A percentile compares a stretch with the other conserved stretches of the same genome.
phyloP scores from a whole-genome alignment of 2,888 invertebrate species.

The Eledona agricola region DNA sequence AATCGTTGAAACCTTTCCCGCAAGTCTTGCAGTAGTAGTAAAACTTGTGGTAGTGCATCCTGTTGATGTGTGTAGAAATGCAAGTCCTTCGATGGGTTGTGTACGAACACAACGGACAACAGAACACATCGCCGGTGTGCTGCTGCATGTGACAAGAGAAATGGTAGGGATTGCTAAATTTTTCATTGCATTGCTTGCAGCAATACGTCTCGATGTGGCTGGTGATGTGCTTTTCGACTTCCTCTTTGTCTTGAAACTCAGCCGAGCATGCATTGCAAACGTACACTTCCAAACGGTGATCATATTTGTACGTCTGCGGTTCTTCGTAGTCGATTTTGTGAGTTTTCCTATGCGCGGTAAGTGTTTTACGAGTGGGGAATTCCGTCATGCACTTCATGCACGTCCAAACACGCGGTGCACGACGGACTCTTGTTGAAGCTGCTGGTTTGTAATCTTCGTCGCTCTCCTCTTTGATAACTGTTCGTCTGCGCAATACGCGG shows the following conservation, averaged over 20 bases:
- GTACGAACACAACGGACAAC: slow-evolving; percentile 55
- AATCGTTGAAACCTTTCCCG: slow-evolving; percentile 64
- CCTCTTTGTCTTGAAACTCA: slow-evolving; percentile 50
- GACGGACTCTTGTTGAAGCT: neutral
- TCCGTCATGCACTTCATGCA: slow-evolving; percentile 52
- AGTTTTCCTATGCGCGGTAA: slow-evolving; percentile 52
- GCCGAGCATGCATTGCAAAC: slow-evolving; percentile 52
- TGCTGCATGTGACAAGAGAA: slow-evolving; percentile 53
- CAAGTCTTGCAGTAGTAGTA: slow-evolving; percentile 63
- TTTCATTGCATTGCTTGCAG: slow-evolving; percentile 52
- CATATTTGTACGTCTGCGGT: slow-evolving; percentile 50
- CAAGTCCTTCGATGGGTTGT: slow-evolving; percentile 48
- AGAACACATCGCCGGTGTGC: slow-evolving; percentile 52
- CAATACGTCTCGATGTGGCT: slow-evolving; percentile 60
- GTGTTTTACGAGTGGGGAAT: slow-evolving; percentile 48
- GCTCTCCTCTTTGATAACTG: neutral
- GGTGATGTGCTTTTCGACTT: slow-evolving; percentile 49
- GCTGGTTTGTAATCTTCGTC: slow-evolving; percentile 10
- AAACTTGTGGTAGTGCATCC: slow-evolving; percentile 65
- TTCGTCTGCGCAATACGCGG: no score
- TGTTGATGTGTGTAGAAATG: slow-evolving; percentile 66
- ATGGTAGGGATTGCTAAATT: slow-evolving; percentile 55
- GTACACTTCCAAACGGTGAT: slow-evolving; percentile 49
- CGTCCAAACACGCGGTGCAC: slow-evolving; percentile 32
- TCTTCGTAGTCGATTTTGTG: slow-evolving; percentile 56